Evolutionary conservation across 1,140 invertebrate species (phyloP), one percentile per base, ranked within the genome.

Genomic region (Hirudo medicinalis): DNA sequence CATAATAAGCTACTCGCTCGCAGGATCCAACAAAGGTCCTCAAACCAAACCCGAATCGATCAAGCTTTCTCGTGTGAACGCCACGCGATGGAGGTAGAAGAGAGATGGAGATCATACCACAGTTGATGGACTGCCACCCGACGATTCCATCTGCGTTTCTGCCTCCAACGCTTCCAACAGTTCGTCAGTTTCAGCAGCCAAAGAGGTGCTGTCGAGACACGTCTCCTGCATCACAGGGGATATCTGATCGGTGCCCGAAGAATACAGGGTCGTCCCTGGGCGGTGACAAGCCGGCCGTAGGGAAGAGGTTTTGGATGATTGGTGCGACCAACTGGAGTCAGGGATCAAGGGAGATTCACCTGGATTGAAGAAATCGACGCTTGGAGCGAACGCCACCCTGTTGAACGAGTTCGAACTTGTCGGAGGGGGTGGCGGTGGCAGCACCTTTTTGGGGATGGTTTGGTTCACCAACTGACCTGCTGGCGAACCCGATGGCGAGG

Each of bases 121-220:
- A n/a, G 57, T 63, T 3, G 57, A 63, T 63, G 57, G 57, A 63
- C 57, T 63, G 57, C 29, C 29, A 63, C 57, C 22, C 4, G 57
- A 25, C 19, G 57, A 63, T 5, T 63, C 57, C 22, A 32, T 32
- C 8, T 25, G 22, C 29, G 22, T 22, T 13, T 32, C 22, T 20
- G 57, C 0, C 22, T 22, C 57, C 22, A 63, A 13, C 29, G 22
- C 22, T 63, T 32, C 22, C 57, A 32, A 63, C 22, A 22, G 29
- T 32, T 63, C 29, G 29, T 63, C 57, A n/a, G 29, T 32, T 22
- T 25, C 57, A 63, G 57, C 57, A 22, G 57, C 57, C 29, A 63
- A 32, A 11, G 22, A 25, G 8, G 29, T 25, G 57, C 22, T 32
- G 20, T 63, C 57, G 22, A 63, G 57, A 63, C 57, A 63, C 15